These are phyloP conservation scores for Phyllostomus discolor DNA, from an alignment of 2,113 vertebrate genomes.

Conservation along the genomic window DNA sequence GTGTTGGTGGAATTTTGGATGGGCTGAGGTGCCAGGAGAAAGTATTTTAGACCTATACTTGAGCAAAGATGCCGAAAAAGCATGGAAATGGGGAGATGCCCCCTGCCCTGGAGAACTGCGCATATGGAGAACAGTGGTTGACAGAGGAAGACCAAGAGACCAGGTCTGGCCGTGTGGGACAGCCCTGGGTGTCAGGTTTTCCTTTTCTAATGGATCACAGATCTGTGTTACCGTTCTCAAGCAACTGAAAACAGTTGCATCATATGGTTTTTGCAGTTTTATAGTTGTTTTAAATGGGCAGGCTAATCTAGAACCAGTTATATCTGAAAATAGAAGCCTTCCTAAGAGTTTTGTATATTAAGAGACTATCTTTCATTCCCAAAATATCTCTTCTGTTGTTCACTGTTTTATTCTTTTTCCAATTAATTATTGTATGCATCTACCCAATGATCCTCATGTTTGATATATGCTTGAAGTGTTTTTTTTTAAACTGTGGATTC, in stretches of 20 bases:
- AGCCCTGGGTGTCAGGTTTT: neutral
- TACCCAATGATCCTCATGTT: neutral
- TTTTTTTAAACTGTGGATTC: neutral
- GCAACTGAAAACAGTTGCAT: neutral
- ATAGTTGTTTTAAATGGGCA: neutral
- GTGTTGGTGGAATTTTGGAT: neutral
- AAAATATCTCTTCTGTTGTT: neutral
- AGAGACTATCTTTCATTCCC: neutral
- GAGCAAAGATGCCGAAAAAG: neutral
- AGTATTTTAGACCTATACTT: neutral
- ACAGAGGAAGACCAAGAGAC: neutral
- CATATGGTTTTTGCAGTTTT: neutral
- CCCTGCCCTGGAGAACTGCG: neutral
- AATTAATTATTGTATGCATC: neutral
- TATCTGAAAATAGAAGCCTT: neutral
- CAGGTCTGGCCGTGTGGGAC: neutral
- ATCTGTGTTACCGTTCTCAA: neutral
- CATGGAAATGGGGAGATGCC: neutral
- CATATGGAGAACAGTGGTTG: neutral
- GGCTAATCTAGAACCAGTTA: neutral
- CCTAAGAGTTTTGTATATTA: neutral
- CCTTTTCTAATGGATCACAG: too few relatives aligned
- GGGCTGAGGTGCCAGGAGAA: neutral
- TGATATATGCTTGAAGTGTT: neutral
- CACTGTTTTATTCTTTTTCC: neutral